phyloP scores from a whole-genome alignment of 35 echinoderm and acorn worm genomes.

The Ophiothrix spiculata region DNA sequence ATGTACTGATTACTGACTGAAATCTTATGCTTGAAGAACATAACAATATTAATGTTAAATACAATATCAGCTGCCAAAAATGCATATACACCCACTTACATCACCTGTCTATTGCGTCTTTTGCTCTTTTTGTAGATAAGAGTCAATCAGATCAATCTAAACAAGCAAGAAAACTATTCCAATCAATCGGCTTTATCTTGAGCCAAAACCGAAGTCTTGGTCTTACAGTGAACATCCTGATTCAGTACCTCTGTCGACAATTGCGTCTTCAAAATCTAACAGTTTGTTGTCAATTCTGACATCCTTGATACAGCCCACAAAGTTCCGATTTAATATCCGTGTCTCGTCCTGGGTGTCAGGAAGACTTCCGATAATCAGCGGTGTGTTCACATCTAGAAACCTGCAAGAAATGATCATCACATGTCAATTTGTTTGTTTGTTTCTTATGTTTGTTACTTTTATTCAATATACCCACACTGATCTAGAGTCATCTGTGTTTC shows the following conservation, averaged over 20 bases:
- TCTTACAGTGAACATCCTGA: conserved; percentile 47
- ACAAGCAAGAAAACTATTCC: background rate
- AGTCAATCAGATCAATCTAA: background rate
- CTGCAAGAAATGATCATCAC: conserved; percentile 26
- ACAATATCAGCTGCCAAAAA: background rate
- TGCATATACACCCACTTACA: background rate
- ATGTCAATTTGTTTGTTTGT: no score
- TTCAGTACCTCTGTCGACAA: conserved; percentile 49
- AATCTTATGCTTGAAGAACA: no score
- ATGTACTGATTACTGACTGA: no score
- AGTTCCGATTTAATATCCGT: conserved; percentile 70
- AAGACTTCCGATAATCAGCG: conserved; percentile 68
- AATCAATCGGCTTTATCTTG: background rate
- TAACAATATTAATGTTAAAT: no score
- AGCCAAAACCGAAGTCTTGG: background rate
- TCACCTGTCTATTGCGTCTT: background rate
- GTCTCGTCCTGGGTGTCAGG: conserved; percentile 64
- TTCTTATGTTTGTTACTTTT: no score
- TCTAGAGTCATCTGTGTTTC: no score
- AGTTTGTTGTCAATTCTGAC: conserved; percentile 68
- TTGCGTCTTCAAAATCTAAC: conserved; percentile 37
- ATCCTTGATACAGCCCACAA: conserved; percentile 75
- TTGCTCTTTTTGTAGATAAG: background rate
- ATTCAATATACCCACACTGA: no score
- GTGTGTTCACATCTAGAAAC: conserved; percentile 89